These are phyloP conservation scores for Ceyx melanurus DNA, from an alignment of 2,113 vertebrate species.

Conservation along the genomic window DNA sequence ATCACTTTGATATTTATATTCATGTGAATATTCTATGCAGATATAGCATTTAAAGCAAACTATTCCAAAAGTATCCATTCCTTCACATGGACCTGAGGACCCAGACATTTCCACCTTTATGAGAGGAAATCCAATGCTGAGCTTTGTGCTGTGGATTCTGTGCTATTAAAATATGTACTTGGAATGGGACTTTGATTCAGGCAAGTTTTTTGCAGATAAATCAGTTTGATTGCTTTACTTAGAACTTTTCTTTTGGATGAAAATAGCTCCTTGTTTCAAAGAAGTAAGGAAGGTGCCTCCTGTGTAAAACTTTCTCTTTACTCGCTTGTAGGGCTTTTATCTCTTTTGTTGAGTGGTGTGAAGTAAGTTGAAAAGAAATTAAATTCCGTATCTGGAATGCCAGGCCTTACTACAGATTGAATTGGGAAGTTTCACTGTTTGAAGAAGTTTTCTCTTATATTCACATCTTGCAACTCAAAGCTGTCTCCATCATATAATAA, in stretches of 20 bases:
- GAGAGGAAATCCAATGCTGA: not conserved
- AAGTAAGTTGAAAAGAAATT: conserved; percentile 14
- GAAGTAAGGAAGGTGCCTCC: not conserved
- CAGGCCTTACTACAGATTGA: not conserved
- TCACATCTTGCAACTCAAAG: conserved; percentile 22
- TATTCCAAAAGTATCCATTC: not conserved
- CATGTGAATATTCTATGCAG: not conserved
- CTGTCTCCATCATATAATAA: conserved; percentile 17
- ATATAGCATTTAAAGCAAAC: not conserved
- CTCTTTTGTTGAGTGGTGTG: not conserved
- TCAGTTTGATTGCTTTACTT: conserved; percentile 14
- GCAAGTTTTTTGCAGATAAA: not conserved
- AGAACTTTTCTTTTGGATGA: not conserved
- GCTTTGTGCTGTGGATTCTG: not conserved
- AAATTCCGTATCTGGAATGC: not conserved
- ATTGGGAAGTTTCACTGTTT: conserved; percentile 10
- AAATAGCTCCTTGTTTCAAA: not conserved
- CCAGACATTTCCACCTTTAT: not conserved
- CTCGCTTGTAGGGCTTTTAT: not conserved
- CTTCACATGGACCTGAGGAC: not conserved
- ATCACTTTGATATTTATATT: not conserved
- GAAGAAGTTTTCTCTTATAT: conserved; percentile 34
- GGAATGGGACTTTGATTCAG: not conserved
- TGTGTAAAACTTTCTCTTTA: conserved; percentile 1
- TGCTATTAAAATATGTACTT: not conserved